Evolutionary conservation across 2,888 invertebrate species (phyloP), one percentile per base, ranked within the genome.

Genomic region (Rhimphoctona megacephalus): DNA sequence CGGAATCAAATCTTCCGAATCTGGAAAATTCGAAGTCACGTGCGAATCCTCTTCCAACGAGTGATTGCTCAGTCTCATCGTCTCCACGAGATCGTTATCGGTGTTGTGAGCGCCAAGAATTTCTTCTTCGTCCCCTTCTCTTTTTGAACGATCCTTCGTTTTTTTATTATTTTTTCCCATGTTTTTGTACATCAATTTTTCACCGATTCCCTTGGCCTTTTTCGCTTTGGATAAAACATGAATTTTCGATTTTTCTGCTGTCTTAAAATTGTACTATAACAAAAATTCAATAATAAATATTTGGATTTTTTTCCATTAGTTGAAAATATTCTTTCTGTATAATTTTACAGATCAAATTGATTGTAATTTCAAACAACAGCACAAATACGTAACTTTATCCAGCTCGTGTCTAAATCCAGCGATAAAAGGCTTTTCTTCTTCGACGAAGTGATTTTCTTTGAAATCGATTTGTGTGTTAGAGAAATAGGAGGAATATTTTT

Each of bases 341-440:
- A 33, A 64, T 49, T 49, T 49, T 5, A 7, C 6, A 0, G n/a
- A n/a, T 49, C 5, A 49, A 49, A n/a, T 49, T 49, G 49, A 49
- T 19, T 43, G 43, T 2, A 1, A 43, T 43, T 5, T n/a, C 5
- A 6, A 49, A 5, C 17, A 1, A 33, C 54, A 11, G 25, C 14
- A 14, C 14, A 14, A 25, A 57, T 57, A 61, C 30, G 61, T 30
- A 67, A 93, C 92, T 87, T 91, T 88, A 49, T 92, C 89, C 8
- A 93, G 82, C 46, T 91, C 82, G 49, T 89, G 78, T 74, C 91
- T 91, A 73, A 92, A 92, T n/a, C 92, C 92, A 67, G 92, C 91
- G 69, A 91, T 83, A 78, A 91, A 91, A 64, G 92, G 91, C 82
- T 85, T 69, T 9, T 89, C 88, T 54, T 90, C 89, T 66, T 88